phyloP scores from a whole-genome alignment of 2,888 invertebrate species.

The Leucoma salicis region DNA sequence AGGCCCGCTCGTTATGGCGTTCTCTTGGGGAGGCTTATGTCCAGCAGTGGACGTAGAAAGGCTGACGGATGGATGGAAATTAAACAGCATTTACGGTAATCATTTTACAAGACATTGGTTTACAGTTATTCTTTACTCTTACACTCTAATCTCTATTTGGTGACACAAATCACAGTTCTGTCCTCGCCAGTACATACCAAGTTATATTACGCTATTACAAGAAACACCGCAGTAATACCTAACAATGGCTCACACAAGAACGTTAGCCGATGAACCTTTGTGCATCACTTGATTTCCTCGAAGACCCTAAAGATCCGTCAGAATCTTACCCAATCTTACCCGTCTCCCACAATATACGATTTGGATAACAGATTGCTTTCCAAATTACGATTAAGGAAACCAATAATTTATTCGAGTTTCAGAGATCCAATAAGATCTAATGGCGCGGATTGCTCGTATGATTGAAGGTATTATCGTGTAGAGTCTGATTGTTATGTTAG shows the following conservation, averaged over 20 bases:
- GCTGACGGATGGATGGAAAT: too few species aligned
- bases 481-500: conserved; percentile 4
- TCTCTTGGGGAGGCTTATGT: too few species aligned
- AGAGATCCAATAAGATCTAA: conserved; percentile 12
- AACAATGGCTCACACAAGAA: conserved; percentile 50
- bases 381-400: conserved; percentile 36
- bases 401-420: conserved; percentile 17
- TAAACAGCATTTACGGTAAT: too few species aligned
- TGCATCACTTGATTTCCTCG: conserved; percentile 57
- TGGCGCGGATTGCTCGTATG: conserved; percentile 8
- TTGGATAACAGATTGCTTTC: conserved; percentile 42
- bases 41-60: too few species aligned
- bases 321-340: conserved; percentile 26
- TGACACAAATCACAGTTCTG: conserved; percentile 14
- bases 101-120: too few species aligned
- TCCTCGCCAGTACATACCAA: conserved; percentile 42
- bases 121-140: too few species aligned
- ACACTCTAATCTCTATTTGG: too few species aligned
- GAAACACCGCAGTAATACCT: conserved; percentile 52
- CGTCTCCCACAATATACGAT: conserved; percentile 42
- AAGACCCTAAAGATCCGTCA: conserved; percentile 39
- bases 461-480: conserved; percentile 7
- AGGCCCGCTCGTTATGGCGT: too few species aligned
- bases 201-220: conserved; percentile 53
- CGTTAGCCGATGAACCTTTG: conserved; percentile 39